A percentile compares a stretch with the other conserved stretches of the same genome.
Conservation (phyloP, 2,797 vertebrate species). For the Phrynocephalus vlangalii region DNA sequence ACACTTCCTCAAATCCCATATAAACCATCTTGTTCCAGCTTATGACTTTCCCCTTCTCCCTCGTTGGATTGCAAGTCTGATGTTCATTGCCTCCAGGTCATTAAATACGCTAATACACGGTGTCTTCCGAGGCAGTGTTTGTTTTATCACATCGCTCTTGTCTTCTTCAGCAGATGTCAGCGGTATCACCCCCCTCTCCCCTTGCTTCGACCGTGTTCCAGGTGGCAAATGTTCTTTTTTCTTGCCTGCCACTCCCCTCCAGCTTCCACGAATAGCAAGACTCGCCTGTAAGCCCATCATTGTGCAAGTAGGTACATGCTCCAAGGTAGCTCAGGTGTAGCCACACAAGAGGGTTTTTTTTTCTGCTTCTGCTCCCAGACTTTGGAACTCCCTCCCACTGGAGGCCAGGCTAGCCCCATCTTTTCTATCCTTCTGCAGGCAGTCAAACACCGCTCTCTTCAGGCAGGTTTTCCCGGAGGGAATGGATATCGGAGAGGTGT, state of each 20-base stretch:
- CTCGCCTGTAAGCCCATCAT: not conserved
- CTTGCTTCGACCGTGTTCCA: not conserved
- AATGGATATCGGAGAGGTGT: no score
- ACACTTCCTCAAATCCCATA: not conserved
- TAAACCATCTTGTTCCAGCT: not conserved
- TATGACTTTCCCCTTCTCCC: not conserved
- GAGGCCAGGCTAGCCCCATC: no score
- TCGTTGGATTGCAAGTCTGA: not conserved
- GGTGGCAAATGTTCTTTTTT: not conserved
- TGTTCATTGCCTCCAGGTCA: not conserved
- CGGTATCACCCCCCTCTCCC: not conserved
- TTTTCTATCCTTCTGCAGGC: no score
- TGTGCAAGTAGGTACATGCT: not conserved
- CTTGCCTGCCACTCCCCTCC: not conserved
- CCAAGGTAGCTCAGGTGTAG: no score
- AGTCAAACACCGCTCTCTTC: no score
- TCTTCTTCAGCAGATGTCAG: not conserved
- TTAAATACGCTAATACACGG: conserved; percentile 4
- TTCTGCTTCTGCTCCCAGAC: no score
- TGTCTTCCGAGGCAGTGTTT: not conserved
- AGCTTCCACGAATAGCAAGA: not conserved
- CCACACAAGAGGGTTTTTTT: no score
- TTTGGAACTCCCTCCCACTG: no score
- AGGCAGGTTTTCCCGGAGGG: no score
- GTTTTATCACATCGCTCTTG: not conserved